phyloP scores from a whole-genome alignment of 2,113 vertebrate genomes.

The Calyptommatus sinebrachiatus region DNA sequence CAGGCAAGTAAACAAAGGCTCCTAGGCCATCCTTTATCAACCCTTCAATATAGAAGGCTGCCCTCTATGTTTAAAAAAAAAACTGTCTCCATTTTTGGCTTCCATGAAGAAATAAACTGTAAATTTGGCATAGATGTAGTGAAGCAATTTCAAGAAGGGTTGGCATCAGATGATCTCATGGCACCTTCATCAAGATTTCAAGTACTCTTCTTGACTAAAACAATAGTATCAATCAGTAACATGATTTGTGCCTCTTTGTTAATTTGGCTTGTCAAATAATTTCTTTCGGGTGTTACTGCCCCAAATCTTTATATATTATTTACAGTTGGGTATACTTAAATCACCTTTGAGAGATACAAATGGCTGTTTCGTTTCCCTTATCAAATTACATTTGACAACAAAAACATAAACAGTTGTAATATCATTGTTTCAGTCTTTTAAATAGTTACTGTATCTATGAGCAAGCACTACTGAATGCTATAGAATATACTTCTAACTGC shows the following conservation, averaged over 20 bases:
- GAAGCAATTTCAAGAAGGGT: background rate
- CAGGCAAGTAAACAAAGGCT: too few relatives aligned
- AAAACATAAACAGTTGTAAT: too few relatives aligned
- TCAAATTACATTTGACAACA: too few relatives aligned
- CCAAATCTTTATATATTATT: background rate
- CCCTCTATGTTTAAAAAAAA: too few relatives aligned
- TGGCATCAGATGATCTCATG: background rate
- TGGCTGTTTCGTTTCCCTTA: background rate
- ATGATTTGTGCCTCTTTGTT: background rate
- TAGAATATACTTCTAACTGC: too few relatives aligned
- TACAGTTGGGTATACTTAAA: background rate
- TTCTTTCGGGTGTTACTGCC: background rate
- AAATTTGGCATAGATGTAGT: background rate
- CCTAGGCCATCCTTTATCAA: too few relatives aligned
- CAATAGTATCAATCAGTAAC: background rate
- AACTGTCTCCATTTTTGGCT: background rate
- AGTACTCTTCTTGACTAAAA: constrained; percentile 14
- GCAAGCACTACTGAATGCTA: too few relatives aligned
- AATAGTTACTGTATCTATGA: too few relatives aligned
- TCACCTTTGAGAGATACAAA: background rate
- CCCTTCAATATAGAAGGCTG: too few relatives aligned
- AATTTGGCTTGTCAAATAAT: background rate
- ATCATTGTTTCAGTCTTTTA: too few relatives aligned
- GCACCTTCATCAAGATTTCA: background rate
- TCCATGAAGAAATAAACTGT: background rate